Evolutionary conservation across 2,797 vertebrate species (phyloP).

Genomic region (Cyprinella venusta): DNA sequence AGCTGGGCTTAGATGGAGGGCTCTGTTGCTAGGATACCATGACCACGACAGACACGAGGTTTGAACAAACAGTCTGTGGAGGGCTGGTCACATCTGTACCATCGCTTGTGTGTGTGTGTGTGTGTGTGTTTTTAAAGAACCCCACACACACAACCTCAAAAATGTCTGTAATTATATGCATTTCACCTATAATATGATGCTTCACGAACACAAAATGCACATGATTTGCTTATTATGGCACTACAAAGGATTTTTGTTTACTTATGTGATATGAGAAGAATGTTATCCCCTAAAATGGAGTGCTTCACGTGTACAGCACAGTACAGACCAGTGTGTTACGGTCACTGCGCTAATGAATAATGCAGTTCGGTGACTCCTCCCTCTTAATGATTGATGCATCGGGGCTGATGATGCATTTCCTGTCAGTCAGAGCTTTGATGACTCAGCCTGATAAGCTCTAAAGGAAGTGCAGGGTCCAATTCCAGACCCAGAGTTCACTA

Average conservation of each 20-base stretch:
- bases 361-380: neutral
- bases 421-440: slow-evolving; percentile 41
- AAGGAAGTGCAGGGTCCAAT: slow-evolving; percentile 48
- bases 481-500: slow-evolving; percentile 41
- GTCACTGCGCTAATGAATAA: slow-evolving; percentile 28
- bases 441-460: slow-evolving; percentile 29
- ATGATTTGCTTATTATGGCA: neutral
- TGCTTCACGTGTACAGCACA: neutral
- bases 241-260: neutral
- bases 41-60: slow-evolving; percentile 49
- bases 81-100: slow-evolving; percentile 22
- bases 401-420: slow-evolving; percentile 41
- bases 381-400: slow-evolving; percentile 17
- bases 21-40: slow-evolving; percentile 61
- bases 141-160: neutral
- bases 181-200: neutral
- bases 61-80: slow-evolving; percentile 48
- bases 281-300: neutral
- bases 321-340: neutral
- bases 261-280: neutral
- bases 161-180: slow-evolving; percentile 5
- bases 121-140: neutral
- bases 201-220: slow-evolving; percentile 3
- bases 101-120: slow-evolving; percentile 2
- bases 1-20: slow-evolving; percentile 42